Conservation (phyloP, 2,113 vertebrate species). For the Sporophila hypoxantha region DNA sequence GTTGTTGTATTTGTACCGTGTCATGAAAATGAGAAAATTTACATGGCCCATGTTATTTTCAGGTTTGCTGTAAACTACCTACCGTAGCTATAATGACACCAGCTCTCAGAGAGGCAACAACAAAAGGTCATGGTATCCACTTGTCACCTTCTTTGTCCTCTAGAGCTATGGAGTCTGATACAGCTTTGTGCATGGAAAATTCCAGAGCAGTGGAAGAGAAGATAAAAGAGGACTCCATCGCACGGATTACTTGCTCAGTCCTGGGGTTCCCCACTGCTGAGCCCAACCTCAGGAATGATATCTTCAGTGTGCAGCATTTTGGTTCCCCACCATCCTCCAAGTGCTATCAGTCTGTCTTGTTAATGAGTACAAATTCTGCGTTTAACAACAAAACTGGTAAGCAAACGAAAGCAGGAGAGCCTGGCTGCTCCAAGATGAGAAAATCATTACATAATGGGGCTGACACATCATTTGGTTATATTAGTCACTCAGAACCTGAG, state of each 20-base stretch:
- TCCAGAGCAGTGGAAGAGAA: conserved; percentile 74
- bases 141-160: conserved; percentile 76
- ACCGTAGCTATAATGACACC: conserved; percentile 81
- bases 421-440: conserved; percentile 63
- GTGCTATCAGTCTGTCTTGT: conserved; percentile 68
- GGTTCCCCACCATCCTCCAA: conserved; percentile 67
- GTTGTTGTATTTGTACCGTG: not conserved
- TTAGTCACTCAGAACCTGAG: conserved; percentile 65
- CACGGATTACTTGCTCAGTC: conserved; percentile 75
- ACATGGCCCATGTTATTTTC: conserved; percentile 65
- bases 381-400: conserved; percentile 65
- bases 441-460: conserved; percentile 59
- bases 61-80: conserved; percentile 71
- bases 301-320: conserved; percentile 68
- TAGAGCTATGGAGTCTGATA: conserved; percentile 74
- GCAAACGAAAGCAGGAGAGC: conserved; percentile 46
- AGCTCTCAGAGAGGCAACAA: conserved; percentile 80
- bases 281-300: conserved; percentile 63
- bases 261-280: conserved; percentile 70
- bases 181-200: conserved; percentile 66
- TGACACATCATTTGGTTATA: conserved; percentile 57
- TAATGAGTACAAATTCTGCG: conserved; percentile 69
- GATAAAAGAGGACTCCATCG: conserved; percentile 65
- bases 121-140: conserved; percentile 79
- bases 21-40: conserved; percentile 57